These are phyloP conservation scores for Bursaphelenchus mucronatus DNA, from an alignment of 1,140 invertebrate genomes.

Conservation along the genomic window DNA sequence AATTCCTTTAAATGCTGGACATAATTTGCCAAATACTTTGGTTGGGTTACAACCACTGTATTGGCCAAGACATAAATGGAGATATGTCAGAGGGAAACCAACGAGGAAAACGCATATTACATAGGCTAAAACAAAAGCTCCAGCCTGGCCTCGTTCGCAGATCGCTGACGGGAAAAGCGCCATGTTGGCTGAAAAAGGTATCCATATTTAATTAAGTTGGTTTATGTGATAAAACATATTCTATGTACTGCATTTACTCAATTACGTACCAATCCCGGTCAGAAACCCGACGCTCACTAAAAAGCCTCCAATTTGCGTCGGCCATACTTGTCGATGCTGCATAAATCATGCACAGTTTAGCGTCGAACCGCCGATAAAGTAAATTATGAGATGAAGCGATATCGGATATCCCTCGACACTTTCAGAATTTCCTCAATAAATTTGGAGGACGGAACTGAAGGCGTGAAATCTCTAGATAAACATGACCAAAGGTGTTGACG, in stretches of 20 bases:
- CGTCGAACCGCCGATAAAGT: no score
- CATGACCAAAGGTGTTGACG: no score
- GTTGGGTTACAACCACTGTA: slow-evolving; percentile 29
- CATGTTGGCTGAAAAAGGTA: slow-evolving; percentile 26
- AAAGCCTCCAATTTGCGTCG: slow-evolving; percentile 26
- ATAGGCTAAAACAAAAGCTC: slow-evolving; percentile 26
- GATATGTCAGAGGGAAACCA: slow-evolving; percentile 24
- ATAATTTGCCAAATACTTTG: slow-evolving; percentile 22
- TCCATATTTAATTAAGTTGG: no score
- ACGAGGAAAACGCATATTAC: slow-evolving; percentile 23
- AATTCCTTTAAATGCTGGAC: slow-evolving; percentile 26
- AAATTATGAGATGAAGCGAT: no score
- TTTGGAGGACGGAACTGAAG: no score
- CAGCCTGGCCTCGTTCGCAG: slow-evolving; percentile 24
- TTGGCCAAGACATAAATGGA: slow-evolving; percentile 26
- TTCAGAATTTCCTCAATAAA: no score
- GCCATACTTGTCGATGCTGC: slow-evolving; percentile 23
- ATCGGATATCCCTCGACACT: no score
- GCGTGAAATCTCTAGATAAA: no score
- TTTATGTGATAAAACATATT: no score
- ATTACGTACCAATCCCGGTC: slow-evolving; percentile 24
- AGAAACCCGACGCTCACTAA: slow-evolving; percentile 25
- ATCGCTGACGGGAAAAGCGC: slow-evolving; percentile 29
- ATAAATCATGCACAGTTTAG: no score
- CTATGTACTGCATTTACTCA: neutral